These are phyloP conservation scores for Trididemnum miniatum DNA, from an alignment of 23 tunicate species.

Conservation along the genomic window DNA sequence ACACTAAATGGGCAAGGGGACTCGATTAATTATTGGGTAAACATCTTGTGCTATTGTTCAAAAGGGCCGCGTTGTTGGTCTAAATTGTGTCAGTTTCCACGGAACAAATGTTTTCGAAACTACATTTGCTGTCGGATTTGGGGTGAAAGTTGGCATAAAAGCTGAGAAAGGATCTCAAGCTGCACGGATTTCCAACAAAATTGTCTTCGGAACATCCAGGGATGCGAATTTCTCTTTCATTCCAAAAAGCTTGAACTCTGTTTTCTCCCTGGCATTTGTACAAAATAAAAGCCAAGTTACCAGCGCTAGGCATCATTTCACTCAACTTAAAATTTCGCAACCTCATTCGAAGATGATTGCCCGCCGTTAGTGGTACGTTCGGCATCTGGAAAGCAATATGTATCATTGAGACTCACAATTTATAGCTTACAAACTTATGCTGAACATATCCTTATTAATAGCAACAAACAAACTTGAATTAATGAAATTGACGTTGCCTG, in stretches of 20 bases:
- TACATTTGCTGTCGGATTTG: slow-evolving; percentile 9
- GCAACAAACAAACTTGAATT: too few relatives aligned
- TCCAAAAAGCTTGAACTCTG: slow-evolving; percentile 35
- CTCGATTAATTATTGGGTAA: too few relatives aligned
- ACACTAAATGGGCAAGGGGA: too few relatives aligned
- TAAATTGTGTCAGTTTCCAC: background rate
- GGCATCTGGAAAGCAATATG: background rate
- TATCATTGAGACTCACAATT: too few relatives aligned
- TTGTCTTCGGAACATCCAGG: background rate
- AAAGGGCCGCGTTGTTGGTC: too few relatives aligned
- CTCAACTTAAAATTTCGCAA: background rate
- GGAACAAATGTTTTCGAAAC: slow-evolving; percentile 11
- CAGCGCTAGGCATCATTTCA: slow-evolving; percentile 37
- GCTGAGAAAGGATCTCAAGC: background rate
- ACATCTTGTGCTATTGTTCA: too few relatives aligned
- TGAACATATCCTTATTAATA: too few relatives aligned
- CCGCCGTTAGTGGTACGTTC: background rate
- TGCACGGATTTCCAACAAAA: background rate
- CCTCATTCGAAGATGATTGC: background rate
- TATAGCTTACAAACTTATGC: too few relatives aligned
- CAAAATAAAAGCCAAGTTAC: slow-evolving; percentile 32
- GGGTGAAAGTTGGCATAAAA: slow-evolving; percentile 8
- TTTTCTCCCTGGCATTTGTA: slow-evolving; percentile 20
- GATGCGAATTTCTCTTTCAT: background rate
- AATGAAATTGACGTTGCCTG: too few relatives aligned